Conservation (phyloP, 2,797 vertebrate species). For the Cynodonichthys magdalenae region DNA sequence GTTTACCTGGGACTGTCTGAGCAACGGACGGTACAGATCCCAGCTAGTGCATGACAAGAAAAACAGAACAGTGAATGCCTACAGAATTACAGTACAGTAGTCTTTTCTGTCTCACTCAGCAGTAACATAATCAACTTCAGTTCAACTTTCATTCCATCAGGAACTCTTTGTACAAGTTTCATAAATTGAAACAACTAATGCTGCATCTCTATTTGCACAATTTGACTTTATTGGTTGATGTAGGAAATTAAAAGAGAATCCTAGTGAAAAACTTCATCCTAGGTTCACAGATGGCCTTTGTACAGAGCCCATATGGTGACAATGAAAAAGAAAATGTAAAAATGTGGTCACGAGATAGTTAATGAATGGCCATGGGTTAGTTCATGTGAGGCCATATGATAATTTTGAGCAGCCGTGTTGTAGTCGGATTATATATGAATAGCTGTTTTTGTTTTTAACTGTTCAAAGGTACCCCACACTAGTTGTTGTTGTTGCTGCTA, state of each 20-base stretch:
- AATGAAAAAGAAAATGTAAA: too few species aligned
- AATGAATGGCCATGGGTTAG: too few species aligned
- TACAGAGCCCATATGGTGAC: neutral
- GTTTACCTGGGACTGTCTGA: slow-evolving; percentile 61
- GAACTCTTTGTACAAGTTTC: slow-evolving; percentile 8
- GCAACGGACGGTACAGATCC: slow-evolving; percentile 57
- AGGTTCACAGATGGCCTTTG: slow-evolving; percentile 27
- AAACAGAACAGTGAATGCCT: slow-evolving; percentile 49
- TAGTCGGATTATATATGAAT: too few species aligned
- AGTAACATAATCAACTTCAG: slow-evolving; percentile 14
- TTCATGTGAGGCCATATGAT: too few species aligned
- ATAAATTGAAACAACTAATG: neutral
- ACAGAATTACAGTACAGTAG: slow-evolving; percentile 63
- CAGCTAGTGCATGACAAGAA: slow-evolving; percentile 43
- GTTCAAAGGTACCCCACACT: too few species aligned
- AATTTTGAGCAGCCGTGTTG: too few species aligned
- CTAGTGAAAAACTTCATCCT: neutral
- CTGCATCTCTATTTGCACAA: neutral
- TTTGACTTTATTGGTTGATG: neutral
- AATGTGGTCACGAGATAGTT: too few species aligned
- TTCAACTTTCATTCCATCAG: slow-evolving; percentile 12
- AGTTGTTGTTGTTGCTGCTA: too few species aligned
- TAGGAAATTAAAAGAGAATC: neutral
- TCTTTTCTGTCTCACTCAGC: slow-evolving; percentile 53
- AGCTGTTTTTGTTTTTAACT: too few species aligned